These are phyloP conservation scores for Lithophane socia DNA, from an alignment of 2,888 invertebrate species.

Conservation along the genomic window DNA sequence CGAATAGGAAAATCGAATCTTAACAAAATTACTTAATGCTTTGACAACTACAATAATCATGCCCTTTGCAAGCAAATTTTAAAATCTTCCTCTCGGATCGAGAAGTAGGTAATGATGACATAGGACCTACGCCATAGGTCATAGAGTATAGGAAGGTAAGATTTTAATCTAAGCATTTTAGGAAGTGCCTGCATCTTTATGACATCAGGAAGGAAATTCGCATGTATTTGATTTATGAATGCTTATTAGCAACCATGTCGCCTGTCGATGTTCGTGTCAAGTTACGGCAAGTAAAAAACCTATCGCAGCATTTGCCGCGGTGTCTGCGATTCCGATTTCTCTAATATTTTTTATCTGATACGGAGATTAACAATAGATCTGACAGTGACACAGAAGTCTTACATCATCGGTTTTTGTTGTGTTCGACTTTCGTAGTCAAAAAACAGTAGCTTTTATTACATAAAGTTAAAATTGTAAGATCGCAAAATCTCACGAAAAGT, in stretches of 20 bases:
- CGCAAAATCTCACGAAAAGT: not conserved
- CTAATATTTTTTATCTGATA: constrained; percentile 37
- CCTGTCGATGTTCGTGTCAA: constrained; percentile 17
- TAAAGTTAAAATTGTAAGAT: constrained; percentile 7
- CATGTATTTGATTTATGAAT: constrained; percentile 45
- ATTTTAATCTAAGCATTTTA: constrained; percentile 26
- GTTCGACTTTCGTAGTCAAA: constrained; percentile 41
- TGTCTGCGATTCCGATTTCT: constrained; percentile 42
- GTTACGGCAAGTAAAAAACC: constrained; percentile 2
- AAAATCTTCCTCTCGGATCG: not conserved
- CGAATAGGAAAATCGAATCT: not conserved
- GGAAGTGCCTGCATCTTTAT: constrained; percentile 36
- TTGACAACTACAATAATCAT: not conserved
- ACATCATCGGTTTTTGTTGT: constrained; percentile 41
- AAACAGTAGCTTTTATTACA: constrained; percentile 28
- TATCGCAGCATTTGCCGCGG: constrained; percentile 21
- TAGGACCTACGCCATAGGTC: constrained; percentile 8
- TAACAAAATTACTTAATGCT: no score
- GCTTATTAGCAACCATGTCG: constrained; percentile 26
- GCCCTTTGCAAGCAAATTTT: no score
- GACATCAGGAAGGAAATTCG: constrained; percentile 50
- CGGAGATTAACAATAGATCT: constrained; percentile 35
- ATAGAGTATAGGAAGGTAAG: constrained; percentile 29
- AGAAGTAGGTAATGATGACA: not conserved
- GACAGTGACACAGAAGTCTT: constrained; percentile 28